A percentile compares a stretch with the other conserved stretches of the same genome.
These are phyloP conservation scores for Drosophila eugracilis DNA, from an alignment of 1,140 invertebrate species.

Conservation along the genomic window DNA sequence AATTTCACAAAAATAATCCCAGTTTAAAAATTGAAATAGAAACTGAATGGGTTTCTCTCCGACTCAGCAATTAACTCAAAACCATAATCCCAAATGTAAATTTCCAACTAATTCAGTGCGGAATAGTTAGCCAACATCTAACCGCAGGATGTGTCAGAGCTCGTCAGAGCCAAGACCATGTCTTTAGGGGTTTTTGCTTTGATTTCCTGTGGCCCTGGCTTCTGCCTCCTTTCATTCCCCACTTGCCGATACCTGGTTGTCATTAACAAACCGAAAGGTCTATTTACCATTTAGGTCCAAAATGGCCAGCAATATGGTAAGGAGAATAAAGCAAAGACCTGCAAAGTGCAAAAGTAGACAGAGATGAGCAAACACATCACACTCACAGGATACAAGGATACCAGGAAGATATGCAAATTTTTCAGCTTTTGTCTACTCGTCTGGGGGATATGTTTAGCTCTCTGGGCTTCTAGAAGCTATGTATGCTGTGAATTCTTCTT, in stretches of 20 bases:
- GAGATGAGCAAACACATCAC: constrained; percentile 21
- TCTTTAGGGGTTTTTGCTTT: constrained; percentile 7
- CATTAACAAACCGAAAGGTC: constrained; percentile 49
- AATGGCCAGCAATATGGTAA: constrained; percentile 60
- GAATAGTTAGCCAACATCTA: background rate
- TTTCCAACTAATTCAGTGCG: constrained; percentile 1
- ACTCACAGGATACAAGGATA: constrained; percentile 2
- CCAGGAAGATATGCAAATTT: constrained; percentile 66
- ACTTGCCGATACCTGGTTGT: constrained; percentile 14
- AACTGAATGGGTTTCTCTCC: background rate
- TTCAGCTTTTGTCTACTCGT: constrained; percentile 59
- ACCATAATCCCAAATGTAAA: background rate
- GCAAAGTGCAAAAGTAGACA: constrained; percentile 38
- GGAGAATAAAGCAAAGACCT: constrained; percentile 20
- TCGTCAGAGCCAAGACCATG: background rate
- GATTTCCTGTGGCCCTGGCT: constrained; percentile 22
- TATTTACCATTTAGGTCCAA: constrained; percentile 33
- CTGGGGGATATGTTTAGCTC: constrained; percentile 53
- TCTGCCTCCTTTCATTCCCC: background rate
- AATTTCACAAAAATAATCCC: too few species aligned
- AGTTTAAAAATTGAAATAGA: too few species aligned
- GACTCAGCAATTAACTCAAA: background rate
- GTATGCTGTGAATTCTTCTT: constrained; percentile 6
- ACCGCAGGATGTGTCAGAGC: constrained; percentile 2
- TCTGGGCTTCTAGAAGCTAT: constrained; percentile 36